Conservation (phyloP, 2,113 vertebrate species). For the Chaetodon auriga region DNA sequence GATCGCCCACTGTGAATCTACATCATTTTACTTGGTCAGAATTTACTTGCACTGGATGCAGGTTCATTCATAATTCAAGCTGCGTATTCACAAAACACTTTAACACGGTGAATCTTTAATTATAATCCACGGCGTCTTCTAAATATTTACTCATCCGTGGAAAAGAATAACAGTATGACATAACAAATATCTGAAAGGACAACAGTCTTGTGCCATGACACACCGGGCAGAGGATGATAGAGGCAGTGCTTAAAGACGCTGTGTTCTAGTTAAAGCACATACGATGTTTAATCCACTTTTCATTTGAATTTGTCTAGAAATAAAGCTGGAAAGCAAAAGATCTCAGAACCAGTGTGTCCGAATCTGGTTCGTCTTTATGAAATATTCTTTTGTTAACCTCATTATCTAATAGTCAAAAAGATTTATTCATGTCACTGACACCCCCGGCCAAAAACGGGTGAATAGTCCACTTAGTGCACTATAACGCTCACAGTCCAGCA, state of each 20-base stretch:
- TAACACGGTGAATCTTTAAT: background rate
- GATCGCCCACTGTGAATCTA: background rate
- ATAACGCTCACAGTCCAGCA: background rate
- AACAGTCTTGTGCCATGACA: background rate
- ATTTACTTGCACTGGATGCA: background rate
- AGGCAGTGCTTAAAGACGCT: no score
- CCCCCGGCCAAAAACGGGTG: background rate
- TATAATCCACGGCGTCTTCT: background rate
- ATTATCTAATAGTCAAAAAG: background rate
- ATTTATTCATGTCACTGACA: background rate
- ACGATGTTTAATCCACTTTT: background rate
- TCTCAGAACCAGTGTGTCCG: background rate
- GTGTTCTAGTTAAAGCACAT: background rate
- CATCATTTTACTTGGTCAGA: background rate
- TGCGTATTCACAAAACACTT: background rate
- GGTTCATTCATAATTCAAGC: background rate
- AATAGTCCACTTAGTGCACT: background rate
- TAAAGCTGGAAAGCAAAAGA: no score
- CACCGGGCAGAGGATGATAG: background rate
- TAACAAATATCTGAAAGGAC: no score
- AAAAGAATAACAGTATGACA: background rate
- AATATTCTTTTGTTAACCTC: background rate
- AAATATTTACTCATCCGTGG: background rate
- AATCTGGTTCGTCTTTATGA: background rate
- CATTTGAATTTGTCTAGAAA: no score